phyloP scores from a whole-genome alignment of 1,140 invertebrate genomes.

The Lycorma delicatula region DNA sequence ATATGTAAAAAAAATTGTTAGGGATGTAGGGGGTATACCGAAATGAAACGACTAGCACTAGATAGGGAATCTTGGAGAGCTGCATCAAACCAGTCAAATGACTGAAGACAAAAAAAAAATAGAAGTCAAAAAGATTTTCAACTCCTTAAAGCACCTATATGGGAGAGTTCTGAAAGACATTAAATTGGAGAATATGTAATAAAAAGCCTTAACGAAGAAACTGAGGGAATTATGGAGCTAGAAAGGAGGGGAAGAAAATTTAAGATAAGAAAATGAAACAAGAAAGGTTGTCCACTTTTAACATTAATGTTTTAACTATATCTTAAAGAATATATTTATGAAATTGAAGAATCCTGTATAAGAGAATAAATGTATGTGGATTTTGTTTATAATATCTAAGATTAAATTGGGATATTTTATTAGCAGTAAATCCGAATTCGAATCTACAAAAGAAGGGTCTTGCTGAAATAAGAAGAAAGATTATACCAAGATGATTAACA shows the following conservation, averaged over 20 bases:
- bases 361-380: background rate
- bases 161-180: too few species aligned
- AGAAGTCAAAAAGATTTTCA: too few species aligned
- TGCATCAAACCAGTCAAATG: too few species aligned
- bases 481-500: background rate
- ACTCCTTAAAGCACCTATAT: too few species aligned
- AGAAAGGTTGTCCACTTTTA: background rate
- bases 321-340: slow-evolving; percentile 1
- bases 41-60: too few species aligned
- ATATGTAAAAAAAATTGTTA: too few species aligned
- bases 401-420: background rate
- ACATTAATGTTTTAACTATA: background rate
- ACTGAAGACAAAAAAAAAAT: too few species aligned
- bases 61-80: too few species aligned
- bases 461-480: background rate
- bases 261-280: background rate
- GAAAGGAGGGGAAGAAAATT: background rate
- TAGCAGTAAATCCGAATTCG: background rate
- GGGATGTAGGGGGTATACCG: too few species aligned
- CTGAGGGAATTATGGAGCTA: too few species aligned
- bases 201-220: too few species aligned
- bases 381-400: background rate
- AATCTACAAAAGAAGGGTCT: background rate
- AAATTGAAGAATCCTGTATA: background rate
- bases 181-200: too few species aligned